Evolutionary conservation across 2,888 invertebrate genomes (phyloP), one percentile per base, ranked within the genome.

Genomic region (Phasia obesa): DNA sequence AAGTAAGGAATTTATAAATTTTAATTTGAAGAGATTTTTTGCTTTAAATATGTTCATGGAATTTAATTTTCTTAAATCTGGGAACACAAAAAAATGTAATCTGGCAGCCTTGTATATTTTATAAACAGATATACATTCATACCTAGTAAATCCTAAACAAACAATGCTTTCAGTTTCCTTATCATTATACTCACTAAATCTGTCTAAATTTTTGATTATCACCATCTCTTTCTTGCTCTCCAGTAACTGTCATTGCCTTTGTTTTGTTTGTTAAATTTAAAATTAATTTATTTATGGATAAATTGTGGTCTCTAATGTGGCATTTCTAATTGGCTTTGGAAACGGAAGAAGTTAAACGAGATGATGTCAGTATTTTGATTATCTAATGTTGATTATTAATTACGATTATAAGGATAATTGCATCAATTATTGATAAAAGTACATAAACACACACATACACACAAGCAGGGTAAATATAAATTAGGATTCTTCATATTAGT

Each of bases 381-480:
- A 77, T 60, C 44, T 70, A 65, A 75, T 74, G 51, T 75, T 59
- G 62, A 53, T 57, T 53, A 75, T 75, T 74, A 78, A 82, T 78
- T 78, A 70, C 62, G 78, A 65, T 78, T 82, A 75, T 60, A 78
- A 70, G 57, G 64, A 75, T 82, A 82, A 82, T 82, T 78, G 64
- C 78, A 70, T 78, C 44, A 82, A 74, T 74, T 65, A 78, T 78
- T 69, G 64, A 82, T 70, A 44, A 35, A 38, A 13, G 21, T n/a
- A 27, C 13, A 64, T 17, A 53, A 35, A 4, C 4, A 47, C 31
- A 44, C 47, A 35, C 15, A 59, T n/a, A 21, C 1, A 59, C 49
- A 49, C 5, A 49, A 11, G 7, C 15, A 23, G 11, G 35, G 9
- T 35, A 35, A 35, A 35, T 35, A 42, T 15, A 42, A n/a, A 42